Conservation (phyloP, 2,113 vertebrate genomes). For the Columba livia region DNA sequence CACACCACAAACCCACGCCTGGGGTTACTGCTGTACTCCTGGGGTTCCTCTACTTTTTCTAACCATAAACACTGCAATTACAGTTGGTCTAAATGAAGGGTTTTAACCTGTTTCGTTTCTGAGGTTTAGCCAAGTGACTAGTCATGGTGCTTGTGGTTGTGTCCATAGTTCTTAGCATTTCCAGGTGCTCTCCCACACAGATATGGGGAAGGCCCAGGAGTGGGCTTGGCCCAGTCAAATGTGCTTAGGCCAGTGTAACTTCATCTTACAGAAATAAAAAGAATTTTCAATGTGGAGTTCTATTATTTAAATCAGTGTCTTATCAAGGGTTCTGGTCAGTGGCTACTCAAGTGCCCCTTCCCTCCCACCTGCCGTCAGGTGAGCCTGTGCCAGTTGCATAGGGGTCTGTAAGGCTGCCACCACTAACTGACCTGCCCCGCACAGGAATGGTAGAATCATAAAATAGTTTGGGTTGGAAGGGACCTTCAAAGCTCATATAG, state of each 20-base stretch:
- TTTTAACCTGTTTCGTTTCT: neutral
- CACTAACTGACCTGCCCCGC: rapidly evolving
- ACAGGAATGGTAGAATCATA: rapidly evolving
- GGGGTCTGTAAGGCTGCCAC: neutral
- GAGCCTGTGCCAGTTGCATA: neutral
- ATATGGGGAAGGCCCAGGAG: neutral
- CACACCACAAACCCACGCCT: neutral
- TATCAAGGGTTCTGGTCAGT: neutral
- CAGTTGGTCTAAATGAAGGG: rapidly evolving
- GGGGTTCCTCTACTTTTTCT: neutral
- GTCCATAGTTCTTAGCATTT: neutral
- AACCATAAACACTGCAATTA: neutral
- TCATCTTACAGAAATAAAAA: neutral
- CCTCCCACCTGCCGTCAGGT: neutral
- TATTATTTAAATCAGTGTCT: neutral
- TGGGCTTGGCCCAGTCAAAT: neutral
- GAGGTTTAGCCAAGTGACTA: neutral
- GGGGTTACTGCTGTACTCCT: neutral
- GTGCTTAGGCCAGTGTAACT: neutral
- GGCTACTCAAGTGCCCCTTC: neutral
- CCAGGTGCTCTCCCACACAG: neutral
- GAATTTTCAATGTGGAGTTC: neutral
- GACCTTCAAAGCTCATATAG: too few relatives aligned
- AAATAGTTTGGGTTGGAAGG: too few relatives aligned
- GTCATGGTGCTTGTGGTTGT: rapidly evolving